Evolutionary conservation across 1,140 invertebrate species (phyloP).

Genomic region (Bombus pyrosoma): DNA sequence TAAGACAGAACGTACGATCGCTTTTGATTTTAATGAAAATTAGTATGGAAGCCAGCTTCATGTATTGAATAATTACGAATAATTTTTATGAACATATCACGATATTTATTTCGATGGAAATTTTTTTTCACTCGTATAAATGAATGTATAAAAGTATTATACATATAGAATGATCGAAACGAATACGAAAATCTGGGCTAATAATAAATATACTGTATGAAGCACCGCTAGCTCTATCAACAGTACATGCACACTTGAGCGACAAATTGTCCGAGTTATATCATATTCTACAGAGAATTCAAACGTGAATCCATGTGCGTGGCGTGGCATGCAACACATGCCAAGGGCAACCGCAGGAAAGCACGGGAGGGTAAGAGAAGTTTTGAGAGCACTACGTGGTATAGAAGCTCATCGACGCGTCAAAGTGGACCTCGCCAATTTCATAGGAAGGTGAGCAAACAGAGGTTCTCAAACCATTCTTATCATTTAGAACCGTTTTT

Average conservation of each 20-base stretch:
- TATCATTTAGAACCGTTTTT: conserved; percentile 37
- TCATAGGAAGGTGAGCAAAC: conserved; percentile 75
- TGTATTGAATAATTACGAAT: too few relatives aligned
- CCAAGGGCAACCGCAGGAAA: conserved; percentile 20
- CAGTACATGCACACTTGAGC: conserved; percentile 14
- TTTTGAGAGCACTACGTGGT: conserved; percentile 63
- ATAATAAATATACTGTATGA: conserved; percentile 41
- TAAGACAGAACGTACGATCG: neutral
- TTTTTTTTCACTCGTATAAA: neutral
- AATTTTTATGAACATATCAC: neutral
- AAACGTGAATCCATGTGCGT: neutral
- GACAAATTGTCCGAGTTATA: conserved; percentile 42
- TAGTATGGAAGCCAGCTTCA: too few relatives aligned
- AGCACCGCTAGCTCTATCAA: conserved; percentile 14
- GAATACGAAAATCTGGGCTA: conserved; percentile 42
- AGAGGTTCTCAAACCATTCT: conserved; percentile 61
- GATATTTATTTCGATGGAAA: neutral
- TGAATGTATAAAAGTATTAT: too few relatives aligned
- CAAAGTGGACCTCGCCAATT: conserved; percentile 75
- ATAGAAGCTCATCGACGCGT: conserved; percentile 74
- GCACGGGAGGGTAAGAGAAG: conserved; percentile 60
- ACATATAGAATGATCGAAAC: neutral
- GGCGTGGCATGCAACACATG: neutral
- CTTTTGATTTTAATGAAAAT: neutral
- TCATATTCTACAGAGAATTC: conserved; percentile 18